Evolutionary conservation across 2,797 vertebrate species (phyloP).

Genomic region (Nannoperca australis): DNA sequence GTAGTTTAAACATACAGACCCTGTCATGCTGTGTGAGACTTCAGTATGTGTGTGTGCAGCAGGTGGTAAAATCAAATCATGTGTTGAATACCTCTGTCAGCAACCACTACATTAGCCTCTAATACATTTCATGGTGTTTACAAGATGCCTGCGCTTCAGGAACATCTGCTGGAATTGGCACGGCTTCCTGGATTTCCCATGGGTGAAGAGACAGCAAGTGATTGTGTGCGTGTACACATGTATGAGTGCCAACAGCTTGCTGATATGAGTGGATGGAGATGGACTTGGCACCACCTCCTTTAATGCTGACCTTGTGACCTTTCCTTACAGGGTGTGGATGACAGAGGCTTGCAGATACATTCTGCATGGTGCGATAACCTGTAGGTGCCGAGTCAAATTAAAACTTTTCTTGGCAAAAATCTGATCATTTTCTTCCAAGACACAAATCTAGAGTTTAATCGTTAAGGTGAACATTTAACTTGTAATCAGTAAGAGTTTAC

Average conservation of each 20-base stretch:
- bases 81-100: constrained; percentile 74
- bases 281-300: constrained; percentile 69
- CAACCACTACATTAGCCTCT: constrained; percentile 73
- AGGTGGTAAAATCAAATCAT: constrained; percentile 70
- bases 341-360: constrained; percentile 47
- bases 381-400: constrained; percentile 22
- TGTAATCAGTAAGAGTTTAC: constrained; percentile 2
- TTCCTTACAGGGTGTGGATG: constrained; percentile 55
- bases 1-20: constrained; percentile 1
- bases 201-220: constrained; percentile 71
- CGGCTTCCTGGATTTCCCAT: constrained; percentile 69
- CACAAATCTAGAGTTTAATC: constrained; percentile 21
- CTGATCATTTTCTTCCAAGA: background rate
- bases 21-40: constrained; percentile 24
- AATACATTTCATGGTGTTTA: constrained; percentile 82
- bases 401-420: constrained; percentile 22
- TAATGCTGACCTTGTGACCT: constrained; percentile 63
- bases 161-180: constrained; percentile 85
- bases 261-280: constrained; percentile 67
- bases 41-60: constrained; percentile 58
- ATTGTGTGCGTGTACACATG: constrained; percentile 48
- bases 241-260: constrained; percentile 70
- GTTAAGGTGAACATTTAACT: constrained; percentile 22
- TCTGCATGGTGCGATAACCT: constrained; percentile 40
- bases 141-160: constrained; percentile 80